phyloP scores from a whole-genome alignment of 2,888 invertebrate species.

The Bimastos eiseni region DNA sequence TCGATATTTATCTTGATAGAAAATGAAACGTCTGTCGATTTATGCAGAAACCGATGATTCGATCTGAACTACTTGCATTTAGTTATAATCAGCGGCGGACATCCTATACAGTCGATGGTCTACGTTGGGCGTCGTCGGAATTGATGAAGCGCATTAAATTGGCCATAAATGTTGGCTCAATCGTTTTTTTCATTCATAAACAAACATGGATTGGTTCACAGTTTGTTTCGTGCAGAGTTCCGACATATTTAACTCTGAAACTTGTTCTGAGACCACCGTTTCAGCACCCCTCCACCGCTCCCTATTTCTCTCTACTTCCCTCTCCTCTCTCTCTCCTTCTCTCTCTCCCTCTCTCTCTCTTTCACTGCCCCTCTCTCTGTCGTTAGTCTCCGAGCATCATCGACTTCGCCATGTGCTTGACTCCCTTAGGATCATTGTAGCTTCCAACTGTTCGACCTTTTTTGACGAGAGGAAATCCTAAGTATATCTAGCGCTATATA shows the following conservation, averaged over 20 bases:
- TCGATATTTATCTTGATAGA: neutral
- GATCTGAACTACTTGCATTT: constrained; percentile 13
- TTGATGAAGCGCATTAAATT: neutral
- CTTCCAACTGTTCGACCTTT: neutral
- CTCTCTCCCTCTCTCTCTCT: neutral
- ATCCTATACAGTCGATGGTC: neutral
- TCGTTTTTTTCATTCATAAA: no score
- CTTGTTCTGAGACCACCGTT: no score
- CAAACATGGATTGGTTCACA: no score
- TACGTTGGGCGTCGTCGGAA: neutral
- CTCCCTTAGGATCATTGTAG: constrained; percentile 45
- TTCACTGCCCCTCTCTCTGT: neutral
- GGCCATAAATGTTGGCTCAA: neutral
- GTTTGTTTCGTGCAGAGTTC: no score
- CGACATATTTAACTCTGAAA: neutral
- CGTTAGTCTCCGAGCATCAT: constrained; percentile 18
- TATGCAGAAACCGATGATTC: neutral
- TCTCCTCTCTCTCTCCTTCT: constrained; percentile 28
- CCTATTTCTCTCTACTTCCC: constrained; percentile 27
- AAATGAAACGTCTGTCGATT: neutral
- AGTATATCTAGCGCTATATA: neutral
- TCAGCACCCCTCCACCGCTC: neutral
- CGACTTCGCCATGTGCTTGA: constrained; percentile 43
- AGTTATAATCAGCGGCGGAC: neutral
- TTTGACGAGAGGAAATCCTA: neutral